These are phyloP conservation scores for Isurus oxyrinchus DNA, from an alignment of 2,113 vertebrate genomes.

Conservation along the genomic window DNA sequence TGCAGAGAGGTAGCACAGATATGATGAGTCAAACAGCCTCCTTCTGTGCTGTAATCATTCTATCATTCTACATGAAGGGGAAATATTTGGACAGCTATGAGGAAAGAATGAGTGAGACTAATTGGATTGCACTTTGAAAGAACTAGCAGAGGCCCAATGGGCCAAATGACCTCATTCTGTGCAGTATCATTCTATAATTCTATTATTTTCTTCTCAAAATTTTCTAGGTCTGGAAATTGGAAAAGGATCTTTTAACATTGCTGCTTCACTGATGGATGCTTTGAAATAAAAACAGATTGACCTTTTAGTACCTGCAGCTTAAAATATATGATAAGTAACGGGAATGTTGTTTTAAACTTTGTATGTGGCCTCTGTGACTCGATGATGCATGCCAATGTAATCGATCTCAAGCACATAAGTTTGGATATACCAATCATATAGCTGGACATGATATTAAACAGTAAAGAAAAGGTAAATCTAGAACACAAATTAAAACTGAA, in stretches of 20 bases:
- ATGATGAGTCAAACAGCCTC: too few relatives aligned
- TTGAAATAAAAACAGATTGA: not conserved
- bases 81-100: too few relatives aligned
- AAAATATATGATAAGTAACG: not conserved
- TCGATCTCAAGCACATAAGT: not conserved
- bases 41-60: too few relatives aligned
- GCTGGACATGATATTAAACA: not conserved
- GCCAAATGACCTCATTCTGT: too few relatives aligned
- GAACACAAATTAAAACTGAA: not conserved
- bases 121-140: too few relatives aligned
- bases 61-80: too few relatives aligned
- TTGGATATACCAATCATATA: not conserved
- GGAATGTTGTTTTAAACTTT: not conserved
- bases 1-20: too few relatives aligned
- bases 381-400: not conserved
- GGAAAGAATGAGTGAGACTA: too few relatives aligned
- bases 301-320: not conserved
- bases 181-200: too few relatives aligned
- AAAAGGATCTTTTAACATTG: not conserved
- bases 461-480: not conserved
- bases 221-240: too few relatives aligned
- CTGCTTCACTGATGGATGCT: not conserved
- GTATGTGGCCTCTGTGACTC: not conserved
- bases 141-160: too few relatives aligned
- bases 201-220: too few relatives aligned